These are phyloP conservation scores for Eufriesea mexicana DNA, from an alignment of 1,140 invertebrate genomes.

Conservation along the genomic window DNA sequence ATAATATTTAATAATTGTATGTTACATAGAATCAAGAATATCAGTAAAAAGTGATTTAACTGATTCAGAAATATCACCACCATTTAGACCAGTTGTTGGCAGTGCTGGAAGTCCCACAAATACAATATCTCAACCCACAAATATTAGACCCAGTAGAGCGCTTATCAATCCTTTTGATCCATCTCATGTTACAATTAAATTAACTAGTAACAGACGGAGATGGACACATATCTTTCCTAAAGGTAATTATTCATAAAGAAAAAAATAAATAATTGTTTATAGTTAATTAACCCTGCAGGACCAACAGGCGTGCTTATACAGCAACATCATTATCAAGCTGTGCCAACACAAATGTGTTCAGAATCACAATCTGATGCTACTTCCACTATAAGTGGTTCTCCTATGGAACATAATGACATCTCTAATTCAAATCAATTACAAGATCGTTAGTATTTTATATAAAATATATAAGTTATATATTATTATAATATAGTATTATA, in stretches of 20 bases:
- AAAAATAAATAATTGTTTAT: slow-evolving; percentile 9
- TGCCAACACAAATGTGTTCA: slow-evolving; percentile 84
- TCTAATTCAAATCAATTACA: slow-evolving; percentile 69
- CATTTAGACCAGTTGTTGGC: slow-evolving; percentile 83
- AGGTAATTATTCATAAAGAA: slow-evolving; percentile 82
- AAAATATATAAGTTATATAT: not conserved
- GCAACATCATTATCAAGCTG: slow-evolving; percentile 95
- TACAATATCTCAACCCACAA: slow-evolving; percentile 72
- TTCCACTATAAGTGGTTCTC: slow-evolving; percentile 68
- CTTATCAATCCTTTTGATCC: slow-evolving; percentile 99
- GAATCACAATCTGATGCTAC: slow-evolving; percentile 65
- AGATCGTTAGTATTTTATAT: slow-evolving; percentile 77
- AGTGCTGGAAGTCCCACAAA: slow-evolving; percentile 82
- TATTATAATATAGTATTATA: not conserved
- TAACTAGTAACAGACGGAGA: slow-evolving; percentile 96
- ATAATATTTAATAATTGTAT: slow-evolving; percentile 35
- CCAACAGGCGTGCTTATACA: slow-evolving; percentile 94
- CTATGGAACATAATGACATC: slow-evolving; percentile 64
- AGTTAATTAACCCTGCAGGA: slow-evolving; percentile 80
- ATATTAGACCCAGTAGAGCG: slow-evolving; percentile 86
- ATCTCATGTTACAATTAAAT: slow-evolving; percentile 96
- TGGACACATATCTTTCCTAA: slow-evolving; percentile 99
- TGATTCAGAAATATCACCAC: slow-evolving; percentile 83
- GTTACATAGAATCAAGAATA: slow-evolving; percentile 66
- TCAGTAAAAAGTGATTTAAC: slow-evolving; percentile 76